phyloP scores from a whole-genome alignment of 2,113 vertebrate species.

The Henicopernis longicauda region DNA sequence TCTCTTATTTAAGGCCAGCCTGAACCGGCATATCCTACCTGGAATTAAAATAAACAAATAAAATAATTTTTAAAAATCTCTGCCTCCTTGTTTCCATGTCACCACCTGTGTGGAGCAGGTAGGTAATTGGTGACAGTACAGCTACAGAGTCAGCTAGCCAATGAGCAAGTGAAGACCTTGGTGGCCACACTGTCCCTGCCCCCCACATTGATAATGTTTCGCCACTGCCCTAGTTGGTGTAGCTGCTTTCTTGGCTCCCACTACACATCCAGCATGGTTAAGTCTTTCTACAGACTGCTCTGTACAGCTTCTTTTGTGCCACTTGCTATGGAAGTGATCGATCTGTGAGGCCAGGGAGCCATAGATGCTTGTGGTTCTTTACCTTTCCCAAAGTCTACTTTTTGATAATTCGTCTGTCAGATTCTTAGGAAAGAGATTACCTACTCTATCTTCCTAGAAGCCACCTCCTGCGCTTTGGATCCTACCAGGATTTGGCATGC shows the following conservation, averaged over 20 bases:
- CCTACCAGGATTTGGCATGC: not conserved
- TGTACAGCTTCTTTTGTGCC: not conserved
- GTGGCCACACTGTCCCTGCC: not conserved
- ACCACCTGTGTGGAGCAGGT: not conserved
- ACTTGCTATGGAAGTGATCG: not conserved
- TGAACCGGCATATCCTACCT: not conserved
- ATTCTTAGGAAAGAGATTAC: not conserved
- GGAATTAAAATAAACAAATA: not conserved
- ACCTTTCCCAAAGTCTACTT: not conserved
- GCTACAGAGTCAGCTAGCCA: not conserved
- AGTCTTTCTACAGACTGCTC: not conserved
- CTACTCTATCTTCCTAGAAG: not conserved
- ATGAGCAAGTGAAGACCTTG: not conserved
- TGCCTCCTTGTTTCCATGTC: not conserved
- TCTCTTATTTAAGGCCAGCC: not conserved
- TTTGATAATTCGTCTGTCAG: not conserved
- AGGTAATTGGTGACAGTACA: not conserved
- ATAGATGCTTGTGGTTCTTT: not conserved
- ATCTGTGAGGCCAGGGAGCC: not conserved
- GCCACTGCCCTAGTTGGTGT: not conserved
- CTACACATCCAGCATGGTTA: fast-evolving
- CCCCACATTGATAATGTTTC: not conserved
- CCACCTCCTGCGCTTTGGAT: not conserved
- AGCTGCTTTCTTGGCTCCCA: not conserved
- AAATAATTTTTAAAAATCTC: not conserved